Conservation (phyloP, 37 sponge, comb jelly and placozoan species). For the Oopsacas minuta region DNA sequence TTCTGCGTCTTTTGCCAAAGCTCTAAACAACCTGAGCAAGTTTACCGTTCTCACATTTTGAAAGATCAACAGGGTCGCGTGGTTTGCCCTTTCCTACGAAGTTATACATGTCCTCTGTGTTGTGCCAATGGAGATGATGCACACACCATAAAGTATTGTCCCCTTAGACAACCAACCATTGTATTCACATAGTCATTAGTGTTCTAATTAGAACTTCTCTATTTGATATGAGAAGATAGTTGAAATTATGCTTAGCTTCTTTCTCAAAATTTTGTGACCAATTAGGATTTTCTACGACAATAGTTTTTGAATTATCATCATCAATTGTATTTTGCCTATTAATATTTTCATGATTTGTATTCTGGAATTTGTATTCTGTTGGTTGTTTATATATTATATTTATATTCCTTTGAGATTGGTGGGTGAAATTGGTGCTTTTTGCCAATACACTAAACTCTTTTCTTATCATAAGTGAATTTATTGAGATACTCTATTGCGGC, state of each 20-base stretch:
- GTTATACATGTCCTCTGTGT: neutral
- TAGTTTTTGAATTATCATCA: too few species aligned
- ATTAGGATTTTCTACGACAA: too few species aligned
- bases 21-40: neutral
- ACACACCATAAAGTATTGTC: neutral
- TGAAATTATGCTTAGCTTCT: neutral
- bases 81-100: neutral
- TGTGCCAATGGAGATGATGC: slow-evolving; percentile 11
- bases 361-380: too few species aligned
- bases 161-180: neutral
- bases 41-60: neutral
- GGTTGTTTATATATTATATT: too few species aligned
- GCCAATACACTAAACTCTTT: too few species aligned
- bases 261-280: too few species aligned
- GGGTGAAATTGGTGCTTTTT: too few species aligned
- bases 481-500: too few species aligned
- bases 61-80: neutral
- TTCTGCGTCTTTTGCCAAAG: slow-evolving; percentile 6
- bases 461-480: too few species aligned
- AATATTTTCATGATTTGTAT: too few species aligned
- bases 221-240: slow-evolving; percentile 12
- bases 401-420: too few species aligned
- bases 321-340: too few species aligned
- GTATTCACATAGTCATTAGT: neutral
- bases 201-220: slow-evolving; percentile 12